phyloP scores from a whole-genome alignment of 2,888 invertebrate genomes.

The Sympetrum striolatum region DNA sequence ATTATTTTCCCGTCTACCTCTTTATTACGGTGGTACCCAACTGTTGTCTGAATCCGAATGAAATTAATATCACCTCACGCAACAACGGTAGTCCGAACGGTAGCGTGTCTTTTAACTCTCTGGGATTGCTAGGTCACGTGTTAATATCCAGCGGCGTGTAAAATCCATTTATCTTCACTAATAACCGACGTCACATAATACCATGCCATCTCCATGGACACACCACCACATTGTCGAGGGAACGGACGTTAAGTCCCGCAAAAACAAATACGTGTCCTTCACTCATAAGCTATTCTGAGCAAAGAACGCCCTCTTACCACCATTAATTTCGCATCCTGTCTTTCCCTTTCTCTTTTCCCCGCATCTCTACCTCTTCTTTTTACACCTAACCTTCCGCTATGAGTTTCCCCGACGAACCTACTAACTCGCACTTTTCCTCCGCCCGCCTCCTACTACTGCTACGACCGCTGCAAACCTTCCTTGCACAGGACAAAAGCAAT shows the following conservation, averaged over 20 bases:
- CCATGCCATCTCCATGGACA: slow-evolving; percentile 23
- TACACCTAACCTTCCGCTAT: not conserved
- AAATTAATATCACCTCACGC: slow-evolving; percentile 34
- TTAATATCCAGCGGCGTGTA: slow-evolving; percentile 44
- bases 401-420: not conserved
- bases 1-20: slow-evolving; percentile 32
- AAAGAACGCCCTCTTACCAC: slow-evolving; percentile 44
- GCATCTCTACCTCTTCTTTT: not conserved
- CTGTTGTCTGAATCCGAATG: slow-evolving; percentile 25
- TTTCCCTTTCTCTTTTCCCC: not conserved
- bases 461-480: not conserved
- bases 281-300: slow-evolving; percentile 44
- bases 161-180: slow-evolving; percentile 44
- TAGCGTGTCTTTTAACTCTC: slow-evolving; percentile 36
- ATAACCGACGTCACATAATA: slow-evolving; percentile 40
- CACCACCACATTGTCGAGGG: slow-evolving; percentile 19
- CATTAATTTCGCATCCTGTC: slow-evolving; percentile 43
- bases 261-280: slow-evolving; percentile 44
- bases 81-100: slow-evolving; percentile 39
- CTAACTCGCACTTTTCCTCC: not conserved
- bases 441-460: not conserved
- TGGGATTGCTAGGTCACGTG: slow-evolving; percentile 39
- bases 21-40: not conserved
- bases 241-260: slow-evolving; percentile 35
- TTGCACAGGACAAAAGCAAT: slow-evolving; percentile 33